Percentiles rank a stretch among this genome's conserved stretches.
Conservation (phyloP, 2,797 vertebrate genomes). For the Cryptoblepharus egeriae region DNA sequence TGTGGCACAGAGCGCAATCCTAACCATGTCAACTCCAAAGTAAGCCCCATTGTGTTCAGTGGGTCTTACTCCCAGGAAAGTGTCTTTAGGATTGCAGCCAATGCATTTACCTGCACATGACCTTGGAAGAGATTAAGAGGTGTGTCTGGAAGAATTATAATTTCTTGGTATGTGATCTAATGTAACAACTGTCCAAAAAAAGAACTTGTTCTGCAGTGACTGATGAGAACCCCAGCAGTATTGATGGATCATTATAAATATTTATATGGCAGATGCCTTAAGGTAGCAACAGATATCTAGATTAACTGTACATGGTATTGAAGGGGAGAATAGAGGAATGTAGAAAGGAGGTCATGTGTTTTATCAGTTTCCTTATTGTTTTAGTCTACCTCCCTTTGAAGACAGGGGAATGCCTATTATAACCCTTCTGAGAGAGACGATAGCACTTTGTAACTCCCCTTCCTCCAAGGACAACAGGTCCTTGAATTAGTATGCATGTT, state of each 20-base stretch:
- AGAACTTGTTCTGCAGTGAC: conserved; percentile 74
- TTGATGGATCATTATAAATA: conserved; percentile 78
- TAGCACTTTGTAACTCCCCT: not conserved
- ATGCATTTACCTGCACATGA: conserved; percentile 58
- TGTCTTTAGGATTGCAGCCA: no score
- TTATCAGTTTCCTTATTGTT: conserved; percentile 47
- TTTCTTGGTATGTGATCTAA: conserved; percentile 71
- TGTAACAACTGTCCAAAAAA: conserved; percentile 72
- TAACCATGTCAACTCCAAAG: no score
- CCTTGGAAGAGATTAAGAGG: conserved; percentile 74
- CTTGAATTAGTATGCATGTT: not conserved
- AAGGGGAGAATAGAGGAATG: conserved; percentile 9
- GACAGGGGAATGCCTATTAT: not conserved
- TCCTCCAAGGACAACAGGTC: not conserved
- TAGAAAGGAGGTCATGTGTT: not conserved
- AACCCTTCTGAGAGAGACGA: not conserved
- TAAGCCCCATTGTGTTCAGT: no score
- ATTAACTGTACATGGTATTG: conserved; percentile 48
- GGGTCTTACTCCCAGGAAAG: no score
- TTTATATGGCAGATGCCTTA: conserved; percentile 73
- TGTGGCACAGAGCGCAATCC: no score
- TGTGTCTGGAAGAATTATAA: conserved; percentile 75
- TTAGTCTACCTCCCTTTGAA: conserved; percentile 10
- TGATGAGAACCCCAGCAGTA: conserved; percentile 69
- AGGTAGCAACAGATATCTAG: conserved; percentile 52